Evolutionary conservation across 2,113 vertebrate species (phyloP).

Genomic region (Xenus cinereus): DNA sequence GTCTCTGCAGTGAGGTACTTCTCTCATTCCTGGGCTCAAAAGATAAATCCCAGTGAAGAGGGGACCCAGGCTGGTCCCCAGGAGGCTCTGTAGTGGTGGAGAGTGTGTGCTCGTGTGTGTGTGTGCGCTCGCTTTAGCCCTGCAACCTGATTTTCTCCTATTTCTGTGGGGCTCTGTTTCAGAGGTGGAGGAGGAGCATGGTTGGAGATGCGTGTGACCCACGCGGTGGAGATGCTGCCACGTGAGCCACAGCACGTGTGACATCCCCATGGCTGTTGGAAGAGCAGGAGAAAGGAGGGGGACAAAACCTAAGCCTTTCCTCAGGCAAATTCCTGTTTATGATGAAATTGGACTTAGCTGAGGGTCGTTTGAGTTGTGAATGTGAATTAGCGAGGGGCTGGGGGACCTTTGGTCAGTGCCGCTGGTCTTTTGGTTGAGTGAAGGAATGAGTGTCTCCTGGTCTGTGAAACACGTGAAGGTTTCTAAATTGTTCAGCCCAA

Average conservation of each 20-base stretch:
- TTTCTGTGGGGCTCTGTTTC: accelerated
- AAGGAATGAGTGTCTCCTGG: neutral
- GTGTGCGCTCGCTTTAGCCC: neutral
- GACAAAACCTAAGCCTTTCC: accelerated
- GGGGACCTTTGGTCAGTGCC: neutral
- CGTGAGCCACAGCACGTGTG: accelerated
- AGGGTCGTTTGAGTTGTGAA: neutral
- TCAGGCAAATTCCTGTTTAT: neutral
- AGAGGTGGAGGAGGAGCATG: neutral
- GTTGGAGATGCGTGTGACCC: accelerated
- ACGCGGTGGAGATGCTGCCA: accelerated
- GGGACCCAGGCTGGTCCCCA: neutral
- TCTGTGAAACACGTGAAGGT: neutral
- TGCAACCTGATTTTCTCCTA: accelerated
- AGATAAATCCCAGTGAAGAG: neutral
- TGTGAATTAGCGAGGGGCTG: neutral
- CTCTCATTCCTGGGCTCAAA: neutral
- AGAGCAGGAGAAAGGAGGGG: neutral
- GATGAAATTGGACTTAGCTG: neutral
- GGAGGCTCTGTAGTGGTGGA: neutral
- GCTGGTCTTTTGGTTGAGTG: neutral
- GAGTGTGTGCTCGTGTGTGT: accelerated
- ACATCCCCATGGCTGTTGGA: neutral
- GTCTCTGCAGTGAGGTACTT: neutral
- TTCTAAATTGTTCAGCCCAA: neutral